Evolutionary conservation across 2,888 invertebrate genomes (phyloP), one percentile per base, ranked within the genome.

Genomic region (Stramonita haemastoma): DNA sequence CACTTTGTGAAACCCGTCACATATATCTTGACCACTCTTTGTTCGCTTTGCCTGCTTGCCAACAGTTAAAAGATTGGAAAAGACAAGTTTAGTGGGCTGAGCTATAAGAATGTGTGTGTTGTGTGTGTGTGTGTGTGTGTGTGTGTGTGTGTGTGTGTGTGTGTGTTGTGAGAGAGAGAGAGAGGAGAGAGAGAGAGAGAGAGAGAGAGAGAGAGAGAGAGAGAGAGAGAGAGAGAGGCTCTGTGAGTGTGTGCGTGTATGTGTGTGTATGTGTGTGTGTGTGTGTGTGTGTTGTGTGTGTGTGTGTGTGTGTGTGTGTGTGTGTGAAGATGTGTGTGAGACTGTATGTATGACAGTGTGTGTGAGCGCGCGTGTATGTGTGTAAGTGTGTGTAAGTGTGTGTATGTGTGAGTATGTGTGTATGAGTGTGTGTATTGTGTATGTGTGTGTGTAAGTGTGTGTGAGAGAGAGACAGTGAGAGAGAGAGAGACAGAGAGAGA

Each of bases 401-500:
- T 66, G 4, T 66, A 26, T 13, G 66, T 66, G 4, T 66, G 66
- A 6, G 66, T 66, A 26, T 66, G 66, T 66, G 66, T 66, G 13
- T 13, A 26, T 66, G 13, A 1, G 66, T 13, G 66, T 13, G 66
- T 66, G 66, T 66, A 1, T 66, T 66, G 66, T 66, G 66, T 66
- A 13, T 66, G 26, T 13, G 13, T 66, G 66, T 66, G 66, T 66
- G 17, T 6, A 22, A 22, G 13, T 66, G 66, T 66, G 66, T 66
- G 66, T 66, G 70, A 22, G 70, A 70, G 56, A 36, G 56, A 46
- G 85, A 46, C 56, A 85, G 85, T 19, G 46, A 85, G 85, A 85
- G 85, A 85, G 56, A 85, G 56, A 22, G 85, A 56, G 57, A 56
- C 15, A 85, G 29, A 85, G 56, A 56, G 29, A 46, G 85, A 56